Evolutionary conservation across 2,797 vertebrate species (phyloP).

Genomic region (Pangasius krempfi): DNA sequence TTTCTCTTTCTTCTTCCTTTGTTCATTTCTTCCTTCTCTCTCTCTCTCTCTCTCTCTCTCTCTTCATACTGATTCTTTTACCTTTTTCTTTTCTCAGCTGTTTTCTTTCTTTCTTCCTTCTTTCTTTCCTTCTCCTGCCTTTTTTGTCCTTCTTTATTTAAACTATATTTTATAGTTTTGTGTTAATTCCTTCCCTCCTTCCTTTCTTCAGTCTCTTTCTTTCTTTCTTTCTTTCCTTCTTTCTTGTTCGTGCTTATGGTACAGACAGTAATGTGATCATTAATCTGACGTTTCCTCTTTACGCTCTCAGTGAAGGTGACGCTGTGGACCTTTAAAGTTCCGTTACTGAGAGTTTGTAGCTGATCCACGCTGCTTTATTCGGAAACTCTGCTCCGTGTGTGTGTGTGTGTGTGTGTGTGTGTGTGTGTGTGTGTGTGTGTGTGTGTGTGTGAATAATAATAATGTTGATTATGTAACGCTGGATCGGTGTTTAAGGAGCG

Average conservation of each 20-base stretch:
- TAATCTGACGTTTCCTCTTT: neutral
- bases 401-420: slow-evolving; percentile 12
- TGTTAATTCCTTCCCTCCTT: too few species aligned
- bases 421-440: slow-evolving; percentile 25
- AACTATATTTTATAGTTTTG: too few species aligned
- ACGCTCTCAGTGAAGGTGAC: neutral
- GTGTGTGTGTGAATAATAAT: neutral
- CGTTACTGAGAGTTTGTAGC: too few species aligned
- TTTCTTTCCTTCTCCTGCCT: neutral
- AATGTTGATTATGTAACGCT: neutral
- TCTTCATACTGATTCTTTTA: neutral
- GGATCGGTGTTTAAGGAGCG: neutral
- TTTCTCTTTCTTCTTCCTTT: too few species aligned
- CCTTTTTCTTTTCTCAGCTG: too few species aligned
- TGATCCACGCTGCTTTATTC: neutral
- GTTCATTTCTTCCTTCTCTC: too few species aligned
- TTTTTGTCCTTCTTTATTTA: neutral
- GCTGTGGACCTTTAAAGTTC: neutral
- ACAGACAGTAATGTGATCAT: neutral
- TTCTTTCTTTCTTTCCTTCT: neutral
- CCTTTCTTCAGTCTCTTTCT: too few species aligned
- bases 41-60: neutral
- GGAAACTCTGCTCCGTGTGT: neutral
- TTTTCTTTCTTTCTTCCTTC: too few species aligned
- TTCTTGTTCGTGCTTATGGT: neutral